These are phyloP conservation scores for Cephus rjabovi DNA, from an alignment of 2,888 invertebrate species.

Conservation along the genomic window DNA sequence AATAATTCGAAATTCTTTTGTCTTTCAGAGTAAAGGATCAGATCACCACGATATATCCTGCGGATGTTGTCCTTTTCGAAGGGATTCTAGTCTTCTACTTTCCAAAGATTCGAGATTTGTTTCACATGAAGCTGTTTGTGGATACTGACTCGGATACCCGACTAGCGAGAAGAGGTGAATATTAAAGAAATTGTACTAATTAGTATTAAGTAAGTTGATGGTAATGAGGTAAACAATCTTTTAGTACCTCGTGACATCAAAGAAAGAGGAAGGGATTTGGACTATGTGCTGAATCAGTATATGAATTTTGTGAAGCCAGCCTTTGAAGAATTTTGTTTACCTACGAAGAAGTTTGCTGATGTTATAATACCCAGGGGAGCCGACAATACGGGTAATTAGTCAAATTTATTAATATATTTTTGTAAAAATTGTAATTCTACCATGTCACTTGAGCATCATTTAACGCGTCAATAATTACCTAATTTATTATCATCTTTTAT, in stretches of 20 bases:
- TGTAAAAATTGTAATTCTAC: neutral
- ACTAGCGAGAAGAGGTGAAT: constrained; percentile 90
- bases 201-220: neutral
- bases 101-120: constrained; percentile 91
- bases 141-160: constrained; percentile 99
- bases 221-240: constrained; percentile 39
- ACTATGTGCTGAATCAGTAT: constrained; percentile 95
- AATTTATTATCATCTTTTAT: neutral
- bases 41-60: constrained; percentile 87
- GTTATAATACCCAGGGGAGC: constrained; percentile 99
- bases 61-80: constrained; percentile 97
- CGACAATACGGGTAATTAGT: constrained; percentile 88
- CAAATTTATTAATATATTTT: neutral
- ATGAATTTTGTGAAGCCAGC: constrained; percentile 99
- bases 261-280: constrained; percentile 93
- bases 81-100: constrained; percentile 99
- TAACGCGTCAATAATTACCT: neutral
- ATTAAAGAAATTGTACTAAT: neutral
- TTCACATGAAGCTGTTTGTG: constrained; percentile 99
- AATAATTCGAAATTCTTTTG: neutral
- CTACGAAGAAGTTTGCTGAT: constrained; percentile 99
- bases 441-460: neutral
- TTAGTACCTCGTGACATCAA: constrained; percentile 95
- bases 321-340: constrained; percentile 98
- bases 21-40: constrained; percentile 68